These are phyloP conservation scores for Corythornis vintsioides DNA, from an alignment of 2,113 vertebrate genomes.

Conservation along the genomic window DNA sequence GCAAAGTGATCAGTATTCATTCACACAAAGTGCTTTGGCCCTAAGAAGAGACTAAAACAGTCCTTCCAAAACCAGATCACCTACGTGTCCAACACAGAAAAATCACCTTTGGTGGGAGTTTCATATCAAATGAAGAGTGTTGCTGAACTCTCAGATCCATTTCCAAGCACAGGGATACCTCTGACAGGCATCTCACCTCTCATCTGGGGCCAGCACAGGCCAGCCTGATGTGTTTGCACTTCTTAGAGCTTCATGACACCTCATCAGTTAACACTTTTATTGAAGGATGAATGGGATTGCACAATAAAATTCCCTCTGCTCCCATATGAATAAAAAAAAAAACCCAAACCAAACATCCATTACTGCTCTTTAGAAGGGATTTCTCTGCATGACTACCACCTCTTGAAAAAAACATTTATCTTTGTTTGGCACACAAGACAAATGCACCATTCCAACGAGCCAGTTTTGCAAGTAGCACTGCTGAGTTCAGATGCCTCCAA, in stretches of 20 bases:
- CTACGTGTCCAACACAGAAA: neutral
- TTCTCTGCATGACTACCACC: neutral
- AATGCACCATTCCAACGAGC: neutral
- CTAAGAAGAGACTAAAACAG: neutral
- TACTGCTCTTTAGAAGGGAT: neutral
- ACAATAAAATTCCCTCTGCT: neutral
- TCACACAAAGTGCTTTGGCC: neutral
- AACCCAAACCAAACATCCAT: neutral
- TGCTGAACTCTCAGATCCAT: neutral
- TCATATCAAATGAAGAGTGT: neutral
- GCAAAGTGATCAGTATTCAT: neutral
- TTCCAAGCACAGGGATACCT: neutral
- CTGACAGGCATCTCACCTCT: neutral
- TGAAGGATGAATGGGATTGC: neutral
- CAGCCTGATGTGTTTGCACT: neutral
- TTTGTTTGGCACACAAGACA: neutral
- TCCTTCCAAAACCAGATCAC: neutral
- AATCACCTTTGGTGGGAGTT: neutral
- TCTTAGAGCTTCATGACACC: neutral
- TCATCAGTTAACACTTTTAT: neutral
- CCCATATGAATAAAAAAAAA: neutral
- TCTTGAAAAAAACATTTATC: neutral
- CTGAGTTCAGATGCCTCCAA: neutral
- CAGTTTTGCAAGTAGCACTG: neutral
- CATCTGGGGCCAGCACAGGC: neutral